Percentiles rank a stretch among this genome's conserved stretches.
phyloP scores from a whole-genome alignment of 2,888 invertebrate species.

The Eupithecia subumbrata region DNA sequence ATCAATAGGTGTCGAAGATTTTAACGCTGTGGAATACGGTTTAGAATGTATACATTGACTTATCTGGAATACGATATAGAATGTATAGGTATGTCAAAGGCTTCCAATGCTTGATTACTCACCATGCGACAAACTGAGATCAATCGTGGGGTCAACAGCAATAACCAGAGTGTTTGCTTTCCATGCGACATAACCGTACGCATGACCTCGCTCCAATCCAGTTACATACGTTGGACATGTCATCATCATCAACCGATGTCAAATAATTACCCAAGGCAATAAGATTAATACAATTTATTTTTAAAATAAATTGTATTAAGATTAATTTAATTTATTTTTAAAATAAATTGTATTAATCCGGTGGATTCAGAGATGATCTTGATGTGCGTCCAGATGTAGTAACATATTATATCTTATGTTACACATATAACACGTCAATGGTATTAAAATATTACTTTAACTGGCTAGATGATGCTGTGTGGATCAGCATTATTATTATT shows the following conservation, averaged over 20 bases:
- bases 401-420: too few relatives aligned
- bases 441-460: too few relatives aligned
- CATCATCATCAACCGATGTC: neutral
- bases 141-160: constrained; percentile 4
- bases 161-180: neutral
- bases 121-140: neutral
- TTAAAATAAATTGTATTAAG: too few relatives aligned
- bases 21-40: neutral
- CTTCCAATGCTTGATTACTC: neutral
- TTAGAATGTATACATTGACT: neutral
- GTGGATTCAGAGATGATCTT: neutral
- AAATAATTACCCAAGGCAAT: neutral
- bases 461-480: too few relatives aligned
- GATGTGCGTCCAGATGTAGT: too few relatives aligned
- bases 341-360: neutral
- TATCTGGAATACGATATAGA: too few relatives aligned
- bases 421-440: too few relatives aligned
- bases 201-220: neutral
- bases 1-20: neutral
- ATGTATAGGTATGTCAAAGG: neutral
- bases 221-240: neutral
- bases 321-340: neutral
- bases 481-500: too few relatives aligned
- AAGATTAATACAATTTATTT: too few relatives aligned
- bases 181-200: neutral